Evolutionary conservation across 2,113 vertebrate genomes (phyloP), one percentile per base, ranked within the genome.

Genomic region (Sebastes fasciatus): DNA sequence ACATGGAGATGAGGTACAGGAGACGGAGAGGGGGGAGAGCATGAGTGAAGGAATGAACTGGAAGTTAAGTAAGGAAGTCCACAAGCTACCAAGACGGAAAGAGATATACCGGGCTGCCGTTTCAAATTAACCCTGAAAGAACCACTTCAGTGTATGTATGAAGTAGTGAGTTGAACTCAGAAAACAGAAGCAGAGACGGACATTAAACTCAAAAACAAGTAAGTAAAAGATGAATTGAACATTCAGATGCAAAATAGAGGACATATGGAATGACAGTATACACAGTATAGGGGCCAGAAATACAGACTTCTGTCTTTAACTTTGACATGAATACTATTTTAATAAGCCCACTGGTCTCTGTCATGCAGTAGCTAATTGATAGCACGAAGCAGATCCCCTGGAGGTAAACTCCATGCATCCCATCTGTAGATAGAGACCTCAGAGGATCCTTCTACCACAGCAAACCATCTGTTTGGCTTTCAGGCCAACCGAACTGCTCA

Each of bases 391-490:
- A 72, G 68, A 82, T 74, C 57, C 84, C 77, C 87, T 62, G 51
- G 66, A 86, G 79, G 79, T 77, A 66, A 77, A 86, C 77, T 79
- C 71, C 72, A 71, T 75, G 60, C 79, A 80, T 81, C 68, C 74
- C 80, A 86, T 88, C 80, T 86, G 85, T 77, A 91, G 85, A 93
- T 79, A 78, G 80, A 91, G 89, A 93, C 71, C 74, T 91, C 87
- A 88, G 87, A 86, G 88, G 58, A 70, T 86, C 77, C 76, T 83
- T 84, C 82, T 65, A 82, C 80, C 62, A 89, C 63, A 68, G 74
- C 79, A 57, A 79, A 78, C 91, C 93, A 94, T 95, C 92, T 95
- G 94, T 92, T 94, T 89, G 81, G 87, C 74, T 93, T 93, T 92
- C 89, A 89, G 86, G 83, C 68, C 80, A 85, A 79, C 66, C 79